Conservation (phyloP, 2,113 vertebrate species). For the Oncorhynchus masou region DNA sequence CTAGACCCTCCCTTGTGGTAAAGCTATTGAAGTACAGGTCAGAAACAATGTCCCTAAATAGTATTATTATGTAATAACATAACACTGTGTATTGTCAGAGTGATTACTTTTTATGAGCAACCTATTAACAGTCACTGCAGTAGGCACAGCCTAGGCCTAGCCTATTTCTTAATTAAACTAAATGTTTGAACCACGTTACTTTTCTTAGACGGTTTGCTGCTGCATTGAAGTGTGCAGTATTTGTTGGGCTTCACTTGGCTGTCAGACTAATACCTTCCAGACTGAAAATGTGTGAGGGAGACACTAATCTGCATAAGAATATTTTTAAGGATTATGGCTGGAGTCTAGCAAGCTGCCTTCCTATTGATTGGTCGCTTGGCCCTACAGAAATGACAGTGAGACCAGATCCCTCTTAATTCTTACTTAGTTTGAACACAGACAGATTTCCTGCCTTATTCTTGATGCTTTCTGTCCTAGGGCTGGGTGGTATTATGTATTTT, state of each 20-base stretch:
- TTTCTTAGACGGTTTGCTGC: slow-evolving; percentile 51
- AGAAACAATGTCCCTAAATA: too few relatives aligned
- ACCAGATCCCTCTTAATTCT: slow-evolving; percentile 22
- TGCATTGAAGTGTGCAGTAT: slow-evolving; percentile 72
- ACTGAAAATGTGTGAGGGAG: slow-evolving; percentile 70
- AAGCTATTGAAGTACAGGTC: background rate
- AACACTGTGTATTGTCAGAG: too few relatives aligned
- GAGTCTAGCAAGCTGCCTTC: slow-evolving; percentile 57
- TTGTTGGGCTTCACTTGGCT: slow-evolving; percentile 69
- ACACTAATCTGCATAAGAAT: slow-evolving; percentile 72
- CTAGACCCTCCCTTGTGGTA: background rate
- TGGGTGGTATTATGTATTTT: too few relatives aligned
- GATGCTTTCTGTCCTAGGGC: too few relatives aligned
- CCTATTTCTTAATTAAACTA: slow-evolving; percentile 47
- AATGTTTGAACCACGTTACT: slow-evolving; percentile 47
- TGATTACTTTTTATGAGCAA: too few relatives aligned
- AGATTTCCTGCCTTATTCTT: slow-evolving; percentile 1
- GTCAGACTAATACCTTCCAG: slow-evolving; percentile 76
- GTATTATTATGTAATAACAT: too few relatives aligned
- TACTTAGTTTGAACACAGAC: slow-evolving; percentile 25
- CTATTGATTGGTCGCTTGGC: slow-evolving; percentile 67
- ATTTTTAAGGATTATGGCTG: slow-evolving; percentile 63
- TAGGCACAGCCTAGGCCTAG: background rate
- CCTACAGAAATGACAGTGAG: slow-evolving; percentile 45
- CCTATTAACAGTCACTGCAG: too few relatives aligned